Evolutionary conservation across 1,140 invertebrate species (phyloP), one percentile per base, ranked within the genome.

Genomic region (Trichoplusia ni): DNA sequence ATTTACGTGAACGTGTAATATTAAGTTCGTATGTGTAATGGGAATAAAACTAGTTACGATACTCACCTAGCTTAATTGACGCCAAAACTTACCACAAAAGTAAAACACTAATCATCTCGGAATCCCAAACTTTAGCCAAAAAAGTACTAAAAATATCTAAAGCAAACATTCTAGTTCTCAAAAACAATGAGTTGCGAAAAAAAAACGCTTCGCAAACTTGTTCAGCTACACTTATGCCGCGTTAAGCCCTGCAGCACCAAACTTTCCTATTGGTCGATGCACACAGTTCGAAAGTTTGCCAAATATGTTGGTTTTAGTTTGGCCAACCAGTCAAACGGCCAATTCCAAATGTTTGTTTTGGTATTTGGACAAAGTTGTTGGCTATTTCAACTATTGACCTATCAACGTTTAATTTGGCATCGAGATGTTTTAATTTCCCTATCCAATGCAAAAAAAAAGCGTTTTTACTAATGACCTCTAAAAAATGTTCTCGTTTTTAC

Each of bases 271-370:
- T 40, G 33, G n/a, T 1, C 11, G 8, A n/a, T 16, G 11, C 51
- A 40, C 21, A 54, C 35, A 25, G 33, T 19, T 23, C 19, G 4
- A 1, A 5, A 54, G 33, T 11, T 54, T 5, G 3, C 7, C 51
- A 18, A 54, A 54, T 21, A 33, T 54, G 33, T 54, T 54, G 31
- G 51, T 8, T 19, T 2, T 38, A 37, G 27, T 51, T 51, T 51
- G 19, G 29, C n/a, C n/a, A n/a, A n/a, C n/a, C n/a, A n/a, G 6
- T 1, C 33, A 38, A 27, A 38, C 13, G 35, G 33, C 33, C 33
- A 38, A 51, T 51, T 21, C 11, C 1, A 13, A 31, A 31, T 11
- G 46, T 49, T 11, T 29, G 38, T 19, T 40, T n/a, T 40, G 14
- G 33, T 51, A 33, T 51, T 51, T 51, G 47, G 14, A 51, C 16